phyloP scores from a whole-genome alignment of 2,888 invertebrate genomes.

The Phalangium opilio region DNA sequence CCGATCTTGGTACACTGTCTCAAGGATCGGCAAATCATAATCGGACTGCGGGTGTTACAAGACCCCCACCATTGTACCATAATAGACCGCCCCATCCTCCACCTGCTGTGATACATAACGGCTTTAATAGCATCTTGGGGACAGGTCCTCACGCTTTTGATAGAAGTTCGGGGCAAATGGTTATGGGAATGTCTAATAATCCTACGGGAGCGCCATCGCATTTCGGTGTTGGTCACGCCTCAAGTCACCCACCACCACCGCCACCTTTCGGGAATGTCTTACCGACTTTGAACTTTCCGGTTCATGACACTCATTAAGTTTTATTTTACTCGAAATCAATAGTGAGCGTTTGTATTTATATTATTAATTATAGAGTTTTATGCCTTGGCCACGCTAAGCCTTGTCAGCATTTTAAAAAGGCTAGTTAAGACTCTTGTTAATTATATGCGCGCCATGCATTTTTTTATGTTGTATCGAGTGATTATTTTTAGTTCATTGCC shows the following conservation, averaged over 20 bases:
- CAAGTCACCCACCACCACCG: slow-evolving; percentile 15
- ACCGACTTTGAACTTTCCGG: slow-evolving; percentile 29
- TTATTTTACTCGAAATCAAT: too few relatives aligned
- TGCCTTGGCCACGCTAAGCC: too few relatives aligned
- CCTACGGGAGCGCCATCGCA: slow-evolving; percentile 28
- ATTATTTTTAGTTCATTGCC: too few relatives aligned
- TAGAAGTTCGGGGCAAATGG: slow-evolving; percentile 23
- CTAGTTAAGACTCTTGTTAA: too few relatives aligned
- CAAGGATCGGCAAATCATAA: slow-evolving; percentile 25
- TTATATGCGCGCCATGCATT: too few relatives aligned
- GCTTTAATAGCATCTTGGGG: slow-evolving; percentile 29
- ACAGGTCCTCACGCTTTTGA: slow-evolving; percentile 31
- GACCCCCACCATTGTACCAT: slow-evolving; percentile 25
- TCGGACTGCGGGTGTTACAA: slow-evolving; percentile 22
- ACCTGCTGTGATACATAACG: slow-evolving; percentile 27
- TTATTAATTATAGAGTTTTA: too few relatives aligned
- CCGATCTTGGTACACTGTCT: slow-evolving; percentile 6
- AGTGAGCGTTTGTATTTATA: too few relatives aligned
- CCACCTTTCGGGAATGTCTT: slow-evolving; percentile 26
- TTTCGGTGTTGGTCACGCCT: slow-evolving; percentile 20
- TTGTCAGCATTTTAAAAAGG: too few relatives aligned
- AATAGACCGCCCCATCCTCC: slow-evolving; percentile 24
- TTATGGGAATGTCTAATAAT: slow-evolving; percentile 24
- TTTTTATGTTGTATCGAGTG: too few relatives aligned
- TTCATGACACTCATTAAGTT: slow-evolving; percentile 23